phyloP scores from a whole-genome alignment of 2,888 invertebrate species.

The Neoitamus cyanurus region DNA sequence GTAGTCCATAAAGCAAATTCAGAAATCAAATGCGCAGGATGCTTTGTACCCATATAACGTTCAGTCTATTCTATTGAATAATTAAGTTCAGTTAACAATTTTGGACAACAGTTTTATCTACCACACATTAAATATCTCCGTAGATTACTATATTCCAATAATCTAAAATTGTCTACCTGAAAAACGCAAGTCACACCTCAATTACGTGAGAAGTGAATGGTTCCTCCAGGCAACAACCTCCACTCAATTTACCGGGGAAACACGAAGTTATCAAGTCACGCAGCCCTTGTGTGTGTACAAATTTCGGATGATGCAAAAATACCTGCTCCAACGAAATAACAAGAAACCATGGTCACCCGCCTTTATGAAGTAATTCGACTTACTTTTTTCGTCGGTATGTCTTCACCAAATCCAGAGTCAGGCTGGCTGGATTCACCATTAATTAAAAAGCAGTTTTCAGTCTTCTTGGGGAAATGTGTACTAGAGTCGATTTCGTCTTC shows the following conservation, averaged over 20 bases:
- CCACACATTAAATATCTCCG: background rate
- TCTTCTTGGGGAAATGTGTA: slow-evolving; percentile 44
- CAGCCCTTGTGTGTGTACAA: background rate
- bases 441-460: slow-evolving; percentile 17
- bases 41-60: too few relatives aligned
- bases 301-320: background rate
- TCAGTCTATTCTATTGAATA: too few relatives aligned
- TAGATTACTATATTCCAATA: background rate
- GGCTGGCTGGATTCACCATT: slow-evolving; percentile 41
- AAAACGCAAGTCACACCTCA: background rate
- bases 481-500: slow-evolving; percentile 33
- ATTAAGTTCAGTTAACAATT: too few relatives aligned
- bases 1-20: too few relatives aligned
- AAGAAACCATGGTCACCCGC: background rate
- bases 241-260: background rate
- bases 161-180: background rate
- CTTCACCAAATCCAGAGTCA: slow-evolving; percentile 56
- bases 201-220: background rate
- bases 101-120: too few relatives aligned
- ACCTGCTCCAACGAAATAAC: background rate
- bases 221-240: background rate
- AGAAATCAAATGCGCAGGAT: too few relatives aligned
- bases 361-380: background rate
- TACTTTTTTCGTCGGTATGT: slow-evolving; percentile 55
- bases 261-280: background rate